Conservation (phyloP, 1,140 invertebrate genomes). For the Calycopis cecrops region DNA sequence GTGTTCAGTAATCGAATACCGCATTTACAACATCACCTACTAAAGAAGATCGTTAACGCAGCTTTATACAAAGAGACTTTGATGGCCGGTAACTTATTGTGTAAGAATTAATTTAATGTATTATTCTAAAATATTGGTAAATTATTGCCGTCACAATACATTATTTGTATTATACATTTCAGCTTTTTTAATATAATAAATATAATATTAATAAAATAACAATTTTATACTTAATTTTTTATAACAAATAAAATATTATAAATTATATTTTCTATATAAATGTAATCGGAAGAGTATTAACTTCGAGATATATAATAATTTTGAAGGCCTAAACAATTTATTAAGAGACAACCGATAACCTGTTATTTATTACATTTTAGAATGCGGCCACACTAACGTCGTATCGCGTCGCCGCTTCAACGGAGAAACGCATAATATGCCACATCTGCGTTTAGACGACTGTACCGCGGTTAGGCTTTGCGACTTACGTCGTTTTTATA, state of each 20-base stretch:
- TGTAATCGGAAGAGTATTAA: neutral
- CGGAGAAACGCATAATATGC: no score
- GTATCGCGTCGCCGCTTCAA: no score
- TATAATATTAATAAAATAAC: neutral
- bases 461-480: no score
- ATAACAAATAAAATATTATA: slow-evolving; percentile 7
- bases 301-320: slow-evolving; percentile 1
- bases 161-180: slow-evolving; percentile 3
- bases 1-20: no score
- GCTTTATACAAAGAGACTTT: no score
- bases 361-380: neutral
- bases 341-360: neutral
- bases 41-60: no score
- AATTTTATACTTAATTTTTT: neutral
- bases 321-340: slow-evolving; percentile 4
- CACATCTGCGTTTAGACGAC: no score
- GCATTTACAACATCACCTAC: no score
- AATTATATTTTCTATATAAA: neutral
- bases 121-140: slow-evolving; percentile 1
- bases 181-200: slow-evolving; percentile 2
- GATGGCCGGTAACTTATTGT: neutral
- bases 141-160: neutral
- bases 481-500: no score
- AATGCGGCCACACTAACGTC: no score
- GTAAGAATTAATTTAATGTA: no score